Percentiles rank a stretch among this genome's conserved stretches.
These are phyloP conservation scores for Nephrotoma appendiculata DNA, from an alignment of 2,888 invertebrate genomes.

Conservation along the genomic window DNA sequence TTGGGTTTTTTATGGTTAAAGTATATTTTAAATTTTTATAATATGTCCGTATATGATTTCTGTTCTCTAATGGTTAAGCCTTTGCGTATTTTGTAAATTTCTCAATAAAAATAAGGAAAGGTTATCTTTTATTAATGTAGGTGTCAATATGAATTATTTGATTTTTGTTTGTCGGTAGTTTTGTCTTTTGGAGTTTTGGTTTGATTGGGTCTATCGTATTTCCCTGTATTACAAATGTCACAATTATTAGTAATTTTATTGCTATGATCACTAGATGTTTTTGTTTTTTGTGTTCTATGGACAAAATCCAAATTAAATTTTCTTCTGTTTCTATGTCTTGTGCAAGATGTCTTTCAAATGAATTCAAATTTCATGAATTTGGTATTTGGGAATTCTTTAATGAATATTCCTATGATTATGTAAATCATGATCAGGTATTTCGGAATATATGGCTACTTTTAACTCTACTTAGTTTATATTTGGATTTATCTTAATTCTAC, in stretches of 20 bases:
- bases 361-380: background rate
- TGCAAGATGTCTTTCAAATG: too few relatives aligned
- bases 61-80: too few relatives aligned
- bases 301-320: too few relatives aligned
- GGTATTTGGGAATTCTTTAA: background rate
- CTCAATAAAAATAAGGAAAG: too few relatives aligned
- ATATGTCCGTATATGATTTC: too few relatives aligned
- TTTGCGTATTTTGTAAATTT: too few relatives aligned
- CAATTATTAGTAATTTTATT: background rate
- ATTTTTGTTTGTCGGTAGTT: background rate
- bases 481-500: constrained; percentile 6
- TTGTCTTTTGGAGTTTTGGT: background rate
- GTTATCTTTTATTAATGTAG: too few relatives aligned
- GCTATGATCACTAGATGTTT: background rate
- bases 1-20: too few relatives aligned
- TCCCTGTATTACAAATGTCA: background rate
- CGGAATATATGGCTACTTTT: constrained; percentile 6
- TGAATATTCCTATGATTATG: too few relatives aligned
- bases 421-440: constrained; percentile 3
- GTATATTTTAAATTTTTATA: too few relatives aligned
- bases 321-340: too few relatives aligned
- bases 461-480: background rate
- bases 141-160: background rate
- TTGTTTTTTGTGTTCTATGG: too few relatives aligned
- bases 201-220: background rate